phyloP scores from a whole-genome alignment of 2,113 vertebrate genomes.

The Harpagus bidentatus region DNA sequence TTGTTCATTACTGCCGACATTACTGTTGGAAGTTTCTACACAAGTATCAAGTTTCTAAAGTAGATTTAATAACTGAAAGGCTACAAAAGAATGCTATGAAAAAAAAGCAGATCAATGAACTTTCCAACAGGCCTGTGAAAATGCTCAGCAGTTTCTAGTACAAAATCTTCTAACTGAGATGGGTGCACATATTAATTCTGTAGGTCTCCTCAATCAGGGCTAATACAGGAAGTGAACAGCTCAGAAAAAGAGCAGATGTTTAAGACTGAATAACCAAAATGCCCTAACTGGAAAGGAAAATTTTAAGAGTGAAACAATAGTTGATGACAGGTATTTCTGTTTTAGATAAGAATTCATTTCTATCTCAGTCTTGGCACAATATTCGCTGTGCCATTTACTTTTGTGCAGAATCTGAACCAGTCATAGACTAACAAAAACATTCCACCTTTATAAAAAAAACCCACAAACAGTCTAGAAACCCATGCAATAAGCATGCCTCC shows the following conservation, averaged over 20 bases:
- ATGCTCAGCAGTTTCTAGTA: neutral
- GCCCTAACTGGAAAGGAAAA: too few species aligned
- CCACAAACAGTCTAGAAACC: neutral
- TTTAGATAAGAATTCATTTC: neutral
- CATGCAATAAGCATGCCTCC: neutral
- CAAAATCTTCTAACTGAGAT: neutral
- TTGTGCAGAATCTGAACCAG: neutral
- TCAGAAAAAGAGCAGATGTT: neutral
- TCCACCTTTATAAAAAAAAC: neutral
- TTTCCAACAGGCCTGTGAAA: neutral
- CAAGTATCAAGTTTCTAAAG: neutral
- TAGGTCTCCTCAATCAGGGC: neutral
- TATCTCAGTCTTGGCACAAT: neutral
- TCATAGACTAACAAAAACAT: neutral
- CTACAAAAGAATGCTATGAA: neutral
- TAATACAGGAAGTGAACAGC: neutral
- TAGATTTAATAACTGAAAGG: neutral
- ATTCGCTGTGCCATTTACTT: neutral
- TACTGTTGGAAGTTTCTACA: neutral
- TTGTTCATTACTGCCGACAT: neutral
- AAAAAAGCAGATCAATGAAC: neutral
- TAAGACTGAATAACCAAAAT: neutral
- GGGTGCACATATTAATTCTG: neutral
- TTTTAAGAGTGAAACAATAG: neutral
- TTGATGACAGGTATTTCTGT: neutral